Evolutionary conservation across 2,888 invertebrate genomes (phyloP), one percentile per base, ranked within the genome.

Genomic region (Atherix ibis): DNA sequence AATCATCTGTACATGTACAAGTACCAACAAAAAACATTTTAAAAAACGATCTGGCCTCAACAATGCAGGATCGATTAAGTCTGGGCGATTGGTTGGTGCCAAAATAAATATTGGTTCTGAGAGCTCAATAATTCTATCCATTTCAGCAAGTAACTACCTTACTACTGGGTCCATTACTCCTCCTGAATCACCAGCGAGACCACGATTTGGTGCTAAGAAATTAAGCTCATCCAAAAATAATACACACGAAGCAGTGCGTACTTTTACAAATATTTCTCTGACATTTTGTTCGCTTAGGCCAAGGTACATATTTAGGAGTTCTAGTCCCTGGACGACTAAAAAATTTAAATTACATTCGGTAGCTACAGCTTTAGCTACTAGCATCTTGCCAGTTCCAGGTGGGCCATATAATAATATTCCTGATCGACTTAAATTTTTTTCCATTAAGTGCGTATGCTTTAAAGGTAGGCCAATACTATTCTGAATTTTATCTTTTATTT

Each of bases 241-340:
- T 27, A 98, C 84, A 60, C 95, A 95, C 0, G 88, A 76, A 1
- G 91, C 85, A 22, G 78, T 74, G 19, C 89, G 73, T 0, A 95
- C 97, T 38, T 77, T 68, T 32, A 76, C 73, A 62, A 98, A 98
- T n/a, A 97, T 89, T 68, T 92, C 85, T 44, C 98, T 66, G 10
- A 98, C 81, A 64, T 98, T 98, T 54, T 91, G 85, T 60, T 98
- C 98, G 47, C 95, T 95, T 59, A 98, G 97, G 18, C 98, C 98
- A 31, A 98, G 91, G 54, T 98, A 98, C 92, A 97, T 97, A 58
- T 97, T 97, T 13, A 98, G 70, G 31, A 98, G 60, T 55, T 98
- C 98, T 0, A 98, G 97, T 0, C 94, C 94, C 61, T 97, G 97
- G 0, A 97, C 88, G 39, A 92, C 89, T 34, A 97, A 67, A 56